Evolutionary conservation across 1,140 invertebrate genomes (phyloP).

Genomic region (Drosophila lini): DNA sequence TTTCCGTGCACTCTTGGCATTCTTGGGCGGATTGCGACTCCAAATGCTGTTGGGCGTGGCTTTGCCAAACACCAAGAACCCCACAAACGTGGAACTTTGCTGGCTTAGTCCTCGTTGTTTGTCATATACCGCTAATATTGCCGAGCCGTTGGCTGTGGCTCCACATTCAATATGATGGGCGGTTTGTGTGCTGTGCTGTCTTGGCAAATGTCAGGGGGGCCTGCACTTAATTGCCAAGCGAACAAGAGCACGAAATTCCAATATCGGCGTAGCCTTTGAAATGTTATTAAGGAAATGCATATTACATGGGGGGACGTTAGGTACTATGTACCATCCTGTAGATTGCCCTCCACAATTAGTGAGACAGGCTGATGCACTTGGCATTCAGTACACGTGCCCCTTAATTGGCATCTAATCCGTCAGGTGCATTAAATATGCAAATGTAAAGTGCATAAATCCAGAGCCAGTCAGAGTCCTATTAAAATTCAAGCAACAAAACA

Average conservation of each 20-base stretch:
- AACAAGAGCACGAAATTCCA: conserved; percentile 64
- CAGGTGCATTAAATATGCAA: conserved; percentile 33
- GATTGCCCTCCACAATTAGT: conserved; percentile 29
- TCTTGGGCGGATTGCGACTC: not conserved
- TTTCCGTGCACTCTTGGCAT: conserved; percentile 11
- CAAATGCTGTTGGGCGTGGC: not conserved
- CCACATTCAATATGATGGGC: conserved; percentile 45
- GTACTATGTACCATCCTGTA: not conserved
- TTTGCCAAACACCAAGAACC: conserved; percentile 22
- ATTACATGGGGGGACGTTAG: conserved; percentile 29
- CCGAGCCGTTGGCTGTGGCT: conserved; percentile 57
- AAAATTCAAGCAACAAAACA: conserved; percentile 1
- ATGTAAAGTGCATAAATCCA: conserved; percentile 27
- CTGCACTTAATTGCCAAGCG: conserved; percentile 73
- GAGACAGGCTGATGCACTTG: conserved; percentile 5
- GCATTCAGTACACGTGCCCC: conserved; percentile 24
- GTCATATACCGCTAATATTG: conserved; percentile 75
- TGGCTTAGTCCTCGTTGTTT: conserved; percentile 61
- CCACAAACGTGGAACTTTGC: conserved; percentile 47
- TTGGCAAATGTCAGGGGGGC: conserved; percentile 62
- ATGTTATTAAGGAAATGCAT: conserved; percentile 56
- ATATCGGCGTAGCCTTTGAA: conserved; percentile 57
- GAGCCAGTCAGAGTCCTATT: not conserved
- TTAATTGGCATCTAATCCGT: conserved; percentile 47
- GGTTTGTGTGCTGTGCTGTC: not conserved